Percentiles rank a stretch among this genome's conserved stretches.
Evolutionary conservation across 2,113 vertebrate genomes (phyloP).

Genomic region (Phoxinus phoxinus): DNA sequence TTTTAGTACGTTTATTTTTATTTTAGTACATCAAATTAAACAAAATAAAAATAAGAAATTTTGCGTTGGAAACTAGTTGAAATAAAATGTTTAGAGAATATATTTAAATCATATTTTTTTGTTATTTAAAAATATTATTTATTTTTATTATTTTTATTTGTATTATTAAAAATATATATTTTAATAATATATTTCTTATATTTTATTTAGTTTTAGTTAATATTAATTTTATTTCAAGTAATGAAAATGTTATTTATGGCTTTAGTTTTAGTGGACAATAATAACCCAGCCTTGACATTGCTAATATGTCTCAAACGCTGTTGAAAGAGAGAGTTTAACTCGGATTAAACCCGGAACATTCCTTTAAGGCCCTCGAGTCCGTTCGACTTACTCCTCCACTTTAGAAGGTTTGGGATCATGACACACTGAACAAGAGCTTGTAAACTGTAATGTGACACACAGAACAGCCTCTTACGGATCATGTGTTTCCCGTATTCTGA

Average conservation of each 20-base stretch:
- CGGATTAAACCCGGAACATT: background rate
- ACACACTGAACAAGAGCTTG: background rate
- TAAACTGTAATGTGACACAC: background rate
- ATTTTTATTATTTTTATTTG: too few relatives aligned
- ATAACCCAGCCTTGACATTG: too few relatives aligned
- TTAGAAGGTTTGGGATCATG: background rate
- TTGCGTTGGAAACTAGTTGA: too few relatives aligned
- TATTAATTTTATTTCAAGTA: background rate
- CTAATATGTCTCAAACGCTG: background rate
- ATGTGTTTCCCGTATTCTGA: background rate
- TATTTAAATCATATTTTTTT: too few relatives aligned
- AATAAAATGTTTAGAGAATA: too few relatives aligned
- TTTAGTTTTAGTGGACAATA: too few relatives aligned
- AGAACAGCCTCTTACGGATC: background rate
- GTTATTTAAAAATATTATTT: too few relatives aligned
- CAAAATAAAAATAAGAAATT: too few relatives aligned
- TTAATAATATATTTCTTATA: background rate
- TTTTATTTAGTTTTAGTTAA: background rate
- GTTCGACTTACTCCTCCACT: background rate
- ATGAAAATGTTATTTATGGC: too few relatives aligned
- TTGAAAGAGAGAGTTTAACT: conserved; percentile 2
- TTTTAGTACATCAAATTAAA: background rate
- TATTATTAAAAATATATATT: too few relatives aligned
- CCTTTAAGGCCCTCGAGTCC: background rate
- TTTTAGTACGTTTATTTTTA: too few relatives aligned